Base-by-base conservation (phyloP, 2,888 invertebrate species). In the Spisula solida region DNA sequence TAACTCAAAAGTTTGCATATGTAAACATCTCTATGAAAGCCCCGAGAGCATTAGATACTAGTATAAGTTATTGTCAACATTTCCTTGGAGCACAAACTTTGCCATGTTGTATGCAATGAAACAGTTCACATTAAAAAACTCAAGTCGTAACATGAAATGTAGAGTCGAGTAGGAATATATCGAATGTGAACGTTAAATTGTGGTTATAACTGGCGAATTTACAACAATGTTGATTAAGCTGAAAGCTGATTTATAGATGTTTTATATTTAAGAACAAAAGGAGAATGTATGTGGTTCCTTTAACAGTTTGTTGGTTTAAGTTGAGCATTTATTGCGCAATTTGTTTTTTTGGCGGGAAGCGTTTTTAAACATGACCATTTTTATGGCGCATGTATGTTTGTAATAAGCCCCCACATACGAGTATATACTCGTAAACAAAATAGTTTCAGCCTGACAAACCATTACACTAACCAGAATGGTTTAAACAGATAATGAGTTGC, bases 211-310 rank as follows among this genome's bases (percentile, higher is more conserved):
- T 75, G 75, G 75, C 20, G 80, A 48, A 18, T 10, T 79, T 85
- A 85, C 55, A 41, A 85, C 85, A 85, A 78, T 51, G 79, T 85
- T 85, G 47, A 85, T 25, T 47, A 41, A 85, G 85, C 85, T 85
- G 34, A 85, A 85, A 85, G 85, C 85, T 85, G 41, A 34, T 85
- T n/a, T n/a, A 78, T 85, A 85, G 34, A 79, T 85, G 85, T 29
- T 85, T 25, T 85, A 75, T 79, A 79, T 79, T 85, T 79, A 51
- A 75, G 75, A 29, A 55, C 75, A 84, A 34, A 34, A 66, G 60
- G 60, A n/a, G 60, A 81, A 31, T 34, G 8, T 48, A 81, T 41
- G 47, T 66, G n/a, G 25, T 66, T 66, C 60, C n/a, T 10, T 66
- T 25, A 66, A 25, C 60, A 66, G 25, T 66, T 66, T 25, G 25